These are phyloP conservation scores for Muscicapa adusta DNA, from an alignment of 2,113 vertebrate species.

Conservation along the genomic window DNA sequence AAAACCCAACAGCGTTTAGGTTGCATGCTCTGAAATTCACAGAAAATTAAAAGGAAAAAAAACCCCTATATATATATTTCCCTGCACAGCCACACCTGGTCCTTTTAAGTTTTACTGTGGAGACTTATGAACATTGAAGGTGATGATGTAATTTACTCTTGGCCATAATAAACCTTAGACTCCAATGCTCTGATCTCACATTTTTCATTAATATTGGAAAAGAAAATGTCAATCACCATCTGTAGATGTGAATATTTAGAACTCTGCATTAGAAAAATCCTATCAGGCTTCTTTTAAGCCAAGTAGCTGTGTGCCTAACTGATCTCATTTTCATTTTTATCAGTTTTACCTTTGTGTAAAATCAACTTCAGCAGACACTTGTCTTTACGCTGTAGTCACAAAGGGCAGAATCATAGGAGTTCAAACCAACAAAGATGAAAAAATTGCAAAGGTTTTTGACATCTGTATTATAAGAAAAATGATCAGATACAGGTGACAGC, in stretches of 20 bases:
- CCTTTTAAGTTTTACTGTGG: not conserved
- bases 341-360: not conserved
- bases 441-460: conserved; percentile 35
- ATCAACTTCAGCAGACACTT: not conserved
- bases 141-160: conserved; percentile 33
- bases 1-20: not conserved
- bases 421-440: conserved; percentile 23
- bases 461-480: conserved; percentile 31
- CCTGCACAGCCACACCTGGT: not conserved
- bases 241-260: not conserved
- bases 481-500: conserved; percentile 37
- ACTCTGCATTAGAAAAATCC: not conserved
- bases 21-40: not conserved
- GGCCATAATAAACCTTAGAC: not conserved
- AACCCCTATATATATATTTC: not conserved
- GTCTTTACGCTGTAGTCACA: not conserved
- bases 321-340: not conserved
- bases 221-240: not conserved
- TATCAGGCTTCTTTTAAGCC: not conserved
- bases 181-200: not conserved
- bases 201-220: not conserved
- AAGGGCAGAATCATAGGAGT: not conserved
- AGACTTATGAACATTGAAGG: not conserved
- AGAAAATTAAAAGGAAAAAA: not conserved
- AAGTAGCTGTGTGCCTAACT: not conserved